Base-by-base conservation (phyloP, 2,797 vertebrate genomes). In the Arrhamphus sclerolepis region DNA sequence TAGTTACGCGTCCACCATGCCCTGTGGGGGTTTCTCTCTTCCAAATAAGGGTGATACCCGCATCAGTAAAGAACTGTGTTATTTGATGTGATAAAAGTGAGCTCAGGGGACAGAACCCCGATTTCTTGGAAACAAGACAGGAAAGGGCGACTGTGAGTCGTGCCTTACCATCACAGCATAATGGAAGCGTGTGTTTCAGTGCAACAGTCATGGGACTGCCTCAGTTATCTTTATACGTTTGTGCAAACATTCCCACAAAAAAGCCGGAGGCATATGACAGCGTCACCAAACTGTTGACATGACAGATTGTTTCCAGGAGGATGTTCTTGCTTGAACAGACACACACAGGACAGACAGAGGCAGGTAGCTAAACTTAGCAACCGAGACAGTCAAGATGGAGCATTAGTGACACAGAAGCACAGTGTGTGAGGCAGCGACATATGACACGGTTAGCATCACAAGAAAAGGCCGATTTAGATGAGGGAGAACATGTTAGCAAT, bases 121-220 rank as follows among this genome's bases (percentile, higher is more conserved):
- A 44, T 4, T 18, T 3, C 58, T 56, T 7, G 34, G 74, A 78
- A 72, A 68, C 43, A 60, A 86, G 66, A 80, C 21, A 70, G 57
- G 61, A 68, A 66, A 53, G 54, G 57, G 49, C 28, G 75, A 79
- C 56, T 71, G 63, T 50, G 69, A 83, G 68, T 73, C 70, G 53
- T 50, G 69, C 68, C 60, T 83, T 81, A 89, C 85, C 71, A 83
- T 84, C 74, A 73, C 66, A 73, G 53, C 75, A 80, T 85, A 80
- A 78, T 78, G 67, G 60, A 39, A 58, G 56, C 46, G 77, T 80
- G 73, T 78, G 82, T 76, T 76, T 83, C 60, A 68, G 56, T 55
- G 66, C 66, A 77, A 66, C 68, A 84, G 75, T 82, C 81, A 84
- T 83, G 80, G 72, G 78, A 82, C 75, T n/a, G 29, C 26, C 44